phyloP scores from a whole-genome alignment of 2,888 invertebrate genomes.

The Alcis repandata region DNA sequence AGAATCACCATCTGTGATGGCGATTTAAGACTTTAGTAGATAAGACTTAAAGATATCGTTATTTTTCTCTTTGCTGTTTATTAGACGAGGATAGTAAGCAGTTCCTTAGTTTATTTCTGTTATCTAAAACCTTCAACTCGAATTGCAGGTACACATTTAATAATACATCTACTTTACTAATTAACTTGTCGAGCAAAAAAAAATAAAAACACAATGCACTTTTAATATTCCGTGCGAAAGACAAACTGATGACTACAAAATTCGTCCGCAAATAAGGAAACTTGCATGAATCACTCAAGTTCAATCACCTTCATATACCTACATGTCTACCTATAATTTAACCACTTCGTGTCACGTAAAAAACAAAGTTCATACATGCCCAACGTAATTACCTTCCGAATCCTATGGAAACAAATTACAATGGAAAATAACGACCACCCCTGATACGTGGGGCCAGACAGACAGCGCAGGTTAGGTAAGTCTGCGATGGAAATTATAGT shows the following conservation, averaged over 20 bases:
- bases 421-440: slow-evolving; percentile 9
- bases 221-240: neutral
- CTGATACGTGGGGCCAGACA: slow-evolving; percentile 3
- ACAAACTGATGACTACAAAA: neutral
- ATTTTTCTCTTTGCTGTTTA: too few relatives aligned
- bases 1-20: too few relatives aligned
- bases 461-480: neutral
- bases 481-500: neutral
- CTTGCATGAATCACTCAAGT: slow-evolving; percentile 7
- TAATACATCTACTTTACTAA: too few relatives aligned
- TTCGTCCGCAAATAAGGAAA: neutral
- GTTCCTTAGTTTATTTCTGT: too few relatives aligned
- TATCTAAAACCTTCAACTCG: too few relatives aligned
- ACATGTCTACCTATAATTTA: neutral
- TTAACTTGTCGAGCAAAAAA: too few relatives aligned
- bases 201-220: neutral
- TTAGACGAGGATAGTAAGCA: too few relatives aligned
- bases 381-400: neutral
- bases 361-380: neutral
- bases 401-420: neutral
- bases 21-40: too few relatives aligned
- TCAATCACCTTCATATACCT: slow-evolving; percentile 4
- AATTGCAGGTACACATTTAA: too few relatives aligned
- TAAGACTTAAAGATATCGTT: too few relatives aligned
- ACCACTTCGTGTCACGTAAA: neutral